Conservation (phyloP, 2,113 vertebrate species). For the Callithrix jacchus region DNA sequence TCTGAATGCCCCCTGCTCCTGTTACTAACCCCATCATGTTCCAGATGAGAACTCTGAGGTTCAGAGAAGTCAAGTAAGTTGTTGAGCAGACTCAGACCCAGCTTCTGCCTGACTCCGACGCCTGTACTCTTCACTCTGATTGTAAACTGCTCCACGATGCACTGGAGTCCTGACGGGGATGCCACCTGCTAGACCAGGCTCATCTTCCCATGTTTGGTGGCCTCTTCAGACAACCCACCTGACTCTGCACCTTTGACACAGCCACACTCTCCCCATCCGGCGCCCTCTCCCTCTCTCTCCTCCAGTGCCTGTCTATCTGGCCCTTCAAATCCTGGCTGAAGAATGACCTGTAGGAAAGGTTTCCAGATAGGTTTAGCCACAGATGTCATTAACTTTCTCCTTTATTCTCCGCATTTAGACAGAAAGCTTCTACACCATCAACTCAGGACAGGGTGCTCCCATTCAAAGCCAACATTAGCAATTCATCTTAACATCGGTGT, state of each 20-base stretch:
- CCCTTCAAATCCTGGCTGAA: background rate
- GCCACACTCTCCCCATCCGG: background rate
- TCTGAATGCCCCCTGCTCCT: background rate
- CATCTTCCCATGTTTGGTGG: rapidly evolving
- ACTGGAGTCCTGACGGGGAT: too few relatives aligned
- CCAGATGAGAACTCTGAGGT: background rate
- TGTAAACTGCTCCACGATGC: background rate
- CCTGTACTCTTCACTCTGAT: background rate
- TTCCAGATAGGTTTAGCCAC: background rate
- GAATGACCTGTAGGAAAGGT: background rate
- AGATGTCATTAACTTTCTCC: background rate
- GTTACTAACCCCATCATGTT: too few relatives aligned
- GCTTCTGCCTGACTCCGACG: background rate
- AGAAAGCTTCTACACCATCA: background rate
- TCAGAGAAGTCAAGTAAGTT: background rate
- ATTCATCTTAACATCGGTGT: background rate
- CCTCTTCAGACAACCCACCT: background rate
- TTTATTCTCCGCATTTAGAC: background rate
- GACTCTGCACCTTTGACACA: background rate
- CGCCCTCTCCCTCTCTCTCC: background rate
- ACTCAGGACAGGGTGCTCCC: background rate
- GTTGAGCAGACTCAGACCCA: background rate
- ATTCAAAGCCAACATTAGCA: background rate
- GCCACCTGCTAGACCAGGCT: background rate
- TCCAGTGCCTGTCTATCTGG: background rate